These are phyloP conservation scores for Orientallactaga sibirica DNA, from an alignment of 2,797 vertebrate species.

Conservation along the genomic window DNA sequence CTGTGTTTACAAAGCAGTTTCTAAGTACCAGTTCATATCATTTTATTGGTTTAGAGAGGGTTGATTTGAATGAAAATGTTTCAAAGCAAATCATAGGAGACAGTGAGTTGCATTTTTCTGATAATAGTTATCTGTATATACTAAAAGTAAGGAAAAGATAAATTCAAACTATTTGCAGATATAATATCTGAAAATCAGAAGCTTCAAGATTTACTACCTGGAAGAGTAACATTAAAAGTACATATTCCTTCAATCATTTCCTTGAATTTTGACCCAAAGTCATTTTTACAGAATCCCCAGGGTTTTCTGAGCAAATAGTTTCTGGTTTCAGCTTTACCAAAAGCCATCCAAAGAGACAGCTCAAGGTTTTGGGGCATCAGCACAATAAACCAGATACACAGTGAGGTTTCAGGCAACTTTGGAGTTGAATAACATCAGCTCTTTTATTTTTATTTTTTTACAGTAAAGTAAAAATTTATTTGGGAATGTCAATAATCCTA, in stretches of 20 bases:
- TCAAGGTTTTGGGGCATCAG: not conserved
- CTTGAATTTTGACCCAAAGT: not conserved
- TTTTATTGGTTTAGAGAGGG: not conserved
- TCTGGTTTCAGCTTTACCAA: not conserved
- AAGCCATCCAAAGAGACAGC: not conserved
- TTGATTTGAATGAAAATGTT: conserved; percentile 1
- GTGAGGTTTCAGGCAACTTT: not conserved
- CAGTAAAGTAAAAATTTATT: too few species aligned
- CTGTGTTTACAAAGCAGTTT: not conserved
- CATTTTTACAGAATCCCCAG: not conserved
- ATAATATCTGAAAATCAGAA: not conserved
- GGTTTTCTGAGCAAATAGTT: not conserved
- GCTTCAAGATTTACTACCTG: not conserved
- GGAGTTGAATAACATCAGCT: not conserved
- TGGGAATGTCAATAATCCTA: too few species aligned
- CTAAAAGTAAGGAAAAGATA: not conserved
- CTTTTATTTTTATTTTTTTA: not conserved
- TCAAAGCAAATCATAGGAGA: not conserved
- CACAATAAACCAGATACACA: not conserved
- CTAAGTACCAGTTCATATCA: not conserved
- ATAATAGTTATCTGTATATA: not conserved
- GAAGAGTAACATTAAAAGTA: not conserved
- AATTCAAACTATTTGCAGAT: not conserved
- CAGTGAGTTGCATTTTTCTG: not conserved
- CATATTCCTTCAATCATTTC: accelerated